Evolutionary conservation across 1,140 invertebrate genomes (phyloP).

Genomic region (Pseudomyrmex sp.): DNA sequence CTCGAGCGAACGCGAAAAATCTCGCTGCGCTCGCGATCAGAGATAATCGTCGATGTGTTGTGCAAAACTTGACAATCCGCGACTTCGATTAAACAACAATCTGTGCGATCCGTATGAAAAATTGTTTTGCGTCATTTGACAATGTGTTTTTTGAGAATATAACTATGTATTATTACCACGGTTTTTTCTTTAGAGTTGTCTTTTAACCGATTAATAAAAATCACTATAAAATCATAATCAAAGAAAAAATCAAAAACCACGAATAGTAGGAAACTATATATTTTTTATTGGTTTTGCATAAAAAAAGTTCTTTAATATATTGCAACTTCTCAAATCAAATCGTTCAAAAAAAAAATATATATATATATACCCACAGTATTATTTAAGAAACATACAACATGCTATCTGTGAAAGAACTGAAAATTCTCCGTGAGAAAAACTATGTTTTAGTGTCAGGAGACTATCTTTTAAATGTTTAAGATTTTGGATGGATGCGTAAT

Average conservation of each 20-base stretch:
- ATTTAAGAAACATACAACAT: background rate
- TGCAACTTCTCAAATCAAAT: background rate
- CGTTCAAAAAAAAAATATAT: background rate
- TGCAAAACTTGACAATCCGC: background rate
- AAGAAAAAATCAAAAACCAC: constrained; percentile 47
- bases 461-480: constrained; percentile 5
- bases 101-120: background rate
- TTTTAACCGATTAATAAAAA: constrained; percentile 31
- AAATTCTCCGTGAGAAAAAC: background rate
- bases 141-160: background rate
- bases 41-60: background rate
- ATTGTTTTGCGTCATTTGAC: background rate
- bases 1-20: background rate
- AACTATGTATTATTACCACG: background rate
- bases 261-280: constrained; percentile 19
- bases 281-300: constrained; percentile 35
- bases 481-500: background rate
- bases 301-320: constrained; percentile 6
- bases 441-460: no score
- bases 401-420: background rate
- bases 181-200: constrained; percentile 24
- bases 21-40: background rate
- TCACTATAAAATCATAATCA: constrained; percentile 44
- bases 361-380: background rate
- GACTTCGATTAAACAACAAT: constrained; percentile 19